Percentiles rank a stretch among this genome's conserved stretches.
Conservation (phyloP, 2,113 vertebrate species). For the Lophura nycthemera region DNA sequence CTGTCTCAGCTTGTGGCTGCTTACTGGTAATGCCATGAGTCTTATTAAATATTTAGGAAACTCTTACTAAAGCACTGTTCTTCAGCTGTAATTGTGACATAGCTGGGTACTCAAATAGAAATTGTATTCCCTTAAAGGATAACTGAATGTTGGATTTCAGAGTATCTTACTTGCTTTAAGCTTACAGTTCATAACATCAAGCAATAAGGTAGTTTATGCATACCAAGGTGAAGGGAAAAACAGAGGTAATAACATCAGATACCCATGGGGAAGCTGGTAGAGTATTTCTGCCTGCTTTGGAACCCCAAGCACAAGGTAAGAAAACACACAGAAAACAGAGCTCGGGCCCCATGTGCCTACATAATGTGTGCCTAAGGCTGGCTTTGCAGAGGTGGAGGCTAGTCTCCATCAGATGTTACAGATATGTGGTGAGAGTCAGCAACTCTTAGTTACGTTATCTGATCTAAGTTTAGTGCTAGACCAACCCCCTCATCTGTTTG, state of each 20-base stretch:
- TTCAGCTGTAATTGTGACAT: not conserved
- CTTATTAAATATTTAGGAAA: not conserved
- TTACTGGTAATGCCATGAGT: not conserved
- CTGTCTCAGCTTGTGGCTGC: not conserved
- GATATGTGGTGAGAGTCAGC: not conserved
- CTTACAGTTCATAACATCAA: not conserved
- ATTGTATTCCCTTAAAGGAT: not conserved
- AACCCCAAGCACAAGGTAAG: not conserved
- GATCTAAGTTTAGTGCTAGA: not conserved
- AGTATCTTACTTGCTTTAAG: not conserved
- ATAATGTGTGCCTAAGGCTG: not conserved
- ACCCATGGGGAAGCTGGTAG: not conserved
- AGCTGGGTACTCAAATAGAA: not conserved
- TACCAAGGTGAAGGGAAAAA: not conserved
- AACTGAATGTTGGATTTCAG: not conserved
- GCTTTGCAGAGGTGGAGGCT: not conserved
- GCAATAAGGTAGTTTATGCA: not conserved
- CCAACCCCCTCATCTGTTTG: not conserved
- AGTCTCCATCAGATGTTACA: not conserved
- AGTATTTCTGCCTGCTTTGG: not conserved
- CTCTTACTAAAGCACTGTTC: not conserved
- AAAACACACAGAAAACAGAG: not conserved
- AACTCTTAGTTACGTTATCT: not conserved
- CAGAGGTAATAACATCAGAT: not conserved
- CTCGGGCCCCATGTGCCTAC: rapidly evolving